Base-by-base conservation (phyloP, 1,140 invertebrate species). In the Sipha flava region DNA sequence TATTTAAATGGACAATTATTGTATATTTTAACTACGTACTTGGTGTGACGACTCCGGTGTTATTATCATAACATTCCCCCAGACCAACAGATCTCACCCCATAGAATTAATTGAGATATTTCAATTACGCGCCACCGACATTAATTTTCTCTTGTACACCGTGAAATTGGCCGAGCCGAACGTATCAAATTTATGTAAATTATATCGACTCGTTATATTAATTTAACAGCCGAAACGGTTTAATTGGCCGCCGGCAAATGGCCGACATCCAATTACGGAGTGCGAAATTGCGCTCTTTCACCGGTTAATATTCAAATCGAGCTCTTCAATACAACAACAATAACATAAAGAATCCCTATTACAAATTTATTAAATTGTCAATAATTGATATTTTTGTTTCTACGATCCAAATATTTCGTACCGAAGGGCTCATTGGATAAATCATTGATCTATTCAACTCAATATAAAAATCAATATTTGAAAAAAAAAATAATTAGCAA, bases 131-230 rank as follows among this genome's bases (percentile, higher is more conserved):
- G 31, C 6, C 7, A 34, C 31, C 29, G 7, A 62, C 59, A 62
- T 62, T 62, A 62, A 62, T 62, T 62, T 62, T 34, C 59, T 62
- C 59, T 29, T 62, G 18, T 12, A 62, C n/a, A n/a, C 18, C 59
- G 59, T 62, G 59, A 62, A 62, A 62, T 62, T 62, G 18, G 59
- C 59, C 31, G 9, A 34, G 59, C 59, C 18, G 31, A 62, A 34
- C 59, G 59, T 62, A 62, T 62, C 59, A 62, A 62, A 62, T 62
- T 62, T 62, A 62, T 62, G 59, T 62, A 62, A 62, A 62, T 62
- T 62, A 62, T 62, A 62, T 62, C 31, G 59, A 62, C 31, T 62
- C 59, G 59, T 62, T 62, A 34, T 62, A 62, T 62, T 62, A 62
- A 62, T 62, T 18, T 62, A 62, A 34, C 59, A 62, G 59, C 29